Percentiles rank a stretch among this genome's conserved stretches.
Evolutionary conservation across 2,888 invertebrate genomes (phyloP).

Genomic region (Pollenia griseotomentosa): DNA sequence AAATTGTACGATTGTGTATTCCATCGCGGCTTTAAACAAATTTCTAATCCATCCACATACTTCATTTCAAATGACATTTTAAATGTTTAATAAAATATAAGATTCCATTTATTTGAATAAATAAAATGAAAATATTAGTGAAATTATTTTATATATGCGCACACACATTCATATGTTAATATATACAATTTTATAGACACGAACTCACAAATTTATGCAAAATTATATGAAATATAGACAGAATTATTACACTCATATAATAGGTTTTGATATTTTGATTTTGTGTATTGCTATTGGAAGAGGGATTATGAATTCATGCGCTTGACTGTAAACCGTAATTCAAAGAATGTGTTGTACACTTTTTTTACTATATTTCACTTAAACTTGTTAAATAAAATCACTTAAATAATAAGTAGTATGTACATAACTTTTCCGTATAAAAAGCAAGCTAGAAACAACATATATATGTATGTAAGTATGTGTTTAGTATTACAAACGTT

Average conservation of each 20-base stretch:
- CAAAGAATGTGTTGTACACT: not conserved
- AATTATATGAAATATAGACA: no score
- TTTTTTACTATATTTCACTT: not conserved
- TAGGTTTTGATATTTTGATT: no score
- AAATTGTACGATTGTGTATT: not conserved
- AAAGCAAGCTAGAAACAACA: not conserved
- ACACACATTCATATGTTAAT: no score
- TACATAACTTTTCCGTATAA: not conserved
- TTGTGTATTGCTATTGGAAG: no score
- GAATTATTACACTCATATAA: no score
- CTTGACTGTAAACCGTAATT: not conserved
- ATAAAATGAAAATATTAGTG: not conserved
- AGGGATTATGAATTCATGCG: not conserved
- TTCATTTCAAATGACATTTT: conserved; percentile 1
- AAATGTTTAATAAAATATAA: conserved; percentile 8
- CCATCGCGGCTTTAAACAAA: not conserved
- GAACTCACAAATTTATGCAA: no score
- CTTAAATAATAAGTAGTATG: conserved; percentile 1
- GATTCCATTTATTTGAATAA: conserved; percentile 20
- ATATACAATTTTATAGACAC: not conserved
- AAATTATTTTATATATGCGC: not conserved
- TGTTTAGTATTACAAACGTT: not conserved
- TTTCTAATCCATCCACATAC: not conserved
- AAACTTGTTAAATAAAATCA: conserved; percentile 18
- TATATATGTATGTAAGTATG: not conserved